These are phyloP conservation scores for Polymixis flavicincta DNA, from an alignment of 2,888 invertebrate genomes.

Conservation along the genomic window DNA sequence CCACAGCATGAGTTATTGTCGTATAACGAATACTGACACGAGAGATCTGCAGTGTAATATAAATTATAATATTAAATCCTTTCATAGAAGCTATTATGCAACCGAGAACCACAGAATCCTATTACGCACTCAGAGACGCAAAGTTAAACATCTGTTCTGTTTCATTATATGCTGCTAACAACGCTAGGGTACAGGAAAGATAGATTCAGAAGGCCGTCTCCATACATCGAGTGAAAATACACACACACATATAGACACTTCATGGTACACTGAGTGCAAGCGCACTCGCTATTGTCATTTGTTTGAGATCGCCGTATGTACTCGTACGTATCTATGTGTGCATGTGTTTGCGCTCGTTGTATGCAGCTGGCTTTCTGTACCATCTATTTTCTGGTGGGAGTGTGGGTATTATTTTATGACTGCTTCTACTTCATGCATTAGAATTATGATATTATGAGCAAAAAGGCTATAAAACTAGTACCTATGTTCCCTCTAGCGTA, in stretches of 20 bases:
- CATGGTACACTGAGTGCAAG: neutral
- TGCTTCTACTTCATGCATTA: slow-evolving; percentile 49
- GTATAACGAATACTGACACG: neutral
- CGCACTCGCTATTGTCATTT: neutral
- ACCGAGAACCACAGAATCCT: slow-evolving; percentile 38
- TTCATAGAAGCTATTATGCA: slow-evolving; percentile 15
- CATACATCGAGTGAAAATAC: neutral
- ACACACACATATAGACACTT: neutral
- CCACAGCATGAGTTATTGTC: neutral
- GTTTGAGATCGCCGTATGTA: neutral
- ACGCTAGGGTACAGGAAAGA: neutral
- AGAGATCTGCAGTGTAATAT: neutral
- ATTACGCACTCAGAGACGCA: slow-evolving; percentile 39
- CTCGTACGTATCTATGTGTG: neutral
- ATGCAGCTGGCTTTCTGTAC: neutral
- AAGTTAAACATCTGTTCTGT: slow-evolving; percentile 46
- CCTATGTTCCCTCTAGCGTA: slow-evolving; percentile 2
- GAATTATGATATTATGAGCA: slow-evolving; percentile 40
- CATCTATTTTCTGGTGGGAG: neutral
- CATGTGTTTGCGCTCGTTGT: too few relatives aligned
- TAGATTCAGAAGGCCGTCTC: neutral
- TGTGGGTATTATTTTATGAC: slow-evolving; percentile 44
- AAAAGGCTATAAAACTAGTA: slow-evolving; percentile 31
- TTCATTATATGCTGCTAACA: slow-evolving; percentile 36
- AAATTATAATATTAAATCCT: slow-evolving; percentile 33